Evolutionary conservation across 2,113 vertebrate species (phyloP), one percentile per base, ranked within the genome.

Genomic region (Myotis brandtii): DNA sequence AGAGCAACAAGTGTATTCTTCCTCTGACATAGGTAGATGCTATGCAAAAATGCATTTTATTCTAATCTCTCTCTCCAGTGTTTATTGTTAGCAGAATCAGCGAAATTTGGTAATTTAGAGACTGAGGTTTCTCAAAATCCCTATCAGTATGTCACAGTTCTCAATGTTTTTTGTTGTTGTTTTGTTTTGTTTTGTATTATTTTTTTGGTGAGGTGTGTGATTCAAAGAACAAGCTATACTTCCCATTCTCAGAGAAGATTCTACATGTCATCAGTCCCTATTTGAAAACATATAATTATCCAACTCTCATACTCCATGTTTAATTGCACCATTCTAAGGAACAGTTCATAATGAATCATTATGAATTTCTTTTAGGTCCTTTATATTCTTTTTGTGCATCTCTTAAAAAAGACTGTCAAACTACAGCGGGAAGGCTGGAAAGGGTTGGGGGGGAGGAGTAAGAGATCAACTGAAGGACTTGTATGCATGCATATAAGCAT

Each of bases 281-380:
- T 85, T 64, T 94, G 72, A 93, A 96, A 89, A 96, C 62, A 21
- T 93, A 5, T 66, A 86, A 94, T 80, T 95, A 95, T 76, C 62
- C 48, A 79, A 75, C 27, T 56, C 27, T 95, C 59, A 70, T 10
- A 72, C 18, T 67, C 37, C 9, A 32, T 73, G 27, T 69, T 91
- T 95, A 90, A 90, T 89, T 88, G 34, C n/a, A 69, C 62, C 79
- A 32, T 67, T 88, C 40, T 93, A 91, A 94, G 32, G 30, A 94
- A 73, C 1, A 43, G 11, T 81, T 91, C 67, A 72, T 32, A 76
- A 43, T 46, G 12, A 70, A 81, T 77, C 48, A n/a, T 77, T 21
- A 73, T 8, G 9, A 72, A 77, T 95, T 79, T 75, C 23, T 97
- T 94, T 77, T 59, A 82, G 2, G 14, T 48, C 3, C 86, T 91